These are phyloP conservation scores for Unio pictorum DNA, from an alignment of 2,888 invertebrate species.

Conservation along the genomic window DNA sequence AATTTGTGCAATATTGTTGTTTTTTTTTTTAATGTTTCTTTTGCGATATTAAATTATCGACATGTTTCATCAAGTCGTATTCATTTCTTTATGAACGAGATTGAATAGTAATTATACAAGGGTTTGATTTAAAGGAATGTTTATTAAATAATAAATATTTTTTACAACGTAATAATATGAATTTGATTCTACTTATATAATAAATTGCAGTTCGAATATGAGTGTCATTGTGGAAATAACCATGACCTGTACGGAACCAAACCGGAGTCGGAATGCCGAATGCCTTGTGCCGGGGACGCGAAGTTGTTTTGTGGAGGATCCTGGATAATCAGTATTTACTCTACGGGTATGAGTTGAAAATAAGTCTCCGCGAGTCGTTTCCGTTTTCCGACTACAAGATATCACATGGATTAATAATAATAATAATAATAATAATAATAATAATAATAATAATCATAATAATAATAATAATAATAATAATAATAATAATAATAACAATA, in stretches of 20 bases:
- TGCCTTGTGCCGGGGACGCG: constrained; percentile 34
- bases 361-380: not conserved
- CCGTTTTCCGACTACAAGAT: not conserved
- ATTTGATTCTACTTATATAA: not conserved
- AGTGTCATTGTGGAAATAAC: constrained; percentile 47
- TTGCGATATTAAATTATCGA: too few relatives aligned
- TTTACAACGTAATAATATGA: not conserved
- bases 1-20: too few relatives aligned
- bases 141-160: not conserved
- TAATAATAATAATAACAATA: too few relatives aligned
- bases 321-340: constrained; percentile 37
- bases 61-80: too few relatives aligned
- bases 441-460: too few relatives aligned
- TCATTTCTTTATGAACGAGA: too few relatives aligned
- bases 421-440: too few relatives aligned
- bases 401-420: not conserved
- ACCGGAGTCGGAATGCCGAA: constrained; percentile 31
- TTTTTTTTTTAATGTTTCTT: too few relatives aligned
- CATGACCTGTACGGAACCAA: constrained; percentile 11
- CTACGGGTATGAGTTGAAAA: constrained; percentile 32
- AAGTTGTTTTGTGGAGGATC: constrained; percentile 42
- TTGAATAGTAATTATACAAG: too few relatives aligned
- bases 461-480: too few relatives aligned
- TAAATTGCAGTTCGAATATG: constrained; percentile 23
- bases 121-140: not conserved